Evolutionary conservation across 2,113 vertebrate genomes (phyloP), one percentile per base, ranked within the genome.

Genomic region (Proteles cristata): DNA sequence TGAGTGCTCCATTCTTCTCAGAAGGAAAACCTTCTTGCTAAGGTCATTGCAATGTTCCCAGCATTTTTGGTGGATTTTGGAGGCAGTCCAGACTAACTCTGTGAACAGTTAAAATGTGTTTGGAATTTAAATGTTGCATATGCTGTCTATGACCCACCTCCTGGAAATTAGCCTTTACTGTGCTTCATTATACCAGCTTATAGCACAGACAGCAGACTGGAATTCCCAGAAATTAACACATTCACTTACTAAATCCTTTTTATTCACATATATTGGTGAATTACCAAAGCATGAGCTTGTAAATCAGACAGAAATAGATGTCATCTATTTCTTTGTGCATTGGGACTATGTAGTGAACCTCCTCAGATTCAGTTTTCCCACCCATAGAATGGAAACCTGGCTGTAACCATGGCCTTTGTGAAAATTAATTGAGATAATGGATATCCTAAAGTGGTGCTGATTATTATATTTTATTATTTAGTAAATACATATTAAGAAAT

Each of bases 191-290:
- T 91, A n/a, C 39, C 82, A 91, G 48, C 11, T 61, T 76, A 50
- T 10, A 28, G n/a, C 33, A 35, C 15, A 83, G 43, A 87, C 61
- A 77, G 53, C 39, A 77, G 39, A 82, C 39, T 53, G 79, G 68
- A 55, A 79, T 94, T 96, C 82, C 90, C 19, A 74, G 77, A 92
- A 95, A 89, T 86, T 15, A 90, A 87, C 68, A 55, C 26, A 58
- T 81, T 77, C 17, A 14, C 23, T 93, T 83, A 83, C 68, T 77
- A 68, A 90, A 68, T 63, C 19, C 28, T 74, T 87, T 93, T 96
- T 88, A 87, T 83, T 93, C 79, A 94, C 19, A 5, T 84, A 69
- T 23, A 53, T 73, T 73, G 35, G 21, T 74, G 31, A 63, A 85
- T 81, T 76, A 74, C 23, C 55, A 84, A 90, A n/a, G 14, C 61